Evolutionary conservation across 2,113 vertebrate genomes (phyloP).

Genomic region (Actinemys pallida): DNA sequence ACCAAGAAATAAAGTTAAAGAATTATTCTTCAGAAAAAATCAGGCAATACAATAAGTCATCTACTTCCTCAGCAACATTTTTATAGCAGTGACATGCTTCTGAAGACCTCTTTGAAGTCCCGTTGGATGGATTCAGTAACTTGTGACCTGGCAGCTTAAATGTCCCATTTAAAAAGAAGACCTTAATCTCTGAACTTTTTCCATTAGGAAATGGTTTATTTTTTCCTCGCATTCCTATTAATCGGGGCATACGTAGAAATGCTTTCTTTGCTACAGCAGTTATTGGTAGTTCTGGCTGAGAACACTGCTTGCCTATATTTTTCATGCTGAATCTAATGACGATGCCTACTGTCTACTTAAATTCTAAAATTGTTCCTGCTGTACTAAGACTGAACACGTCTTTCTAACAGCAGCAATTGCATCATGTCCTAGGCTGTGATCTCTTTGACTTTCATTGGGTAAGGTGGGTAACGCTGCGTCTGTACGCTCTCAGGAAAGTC

Average conservation of each 20-base stretch:
- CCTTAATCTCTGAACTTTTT: neutral
- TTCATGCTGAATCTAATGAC: neutral
- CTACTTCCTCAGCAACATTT: neutral
- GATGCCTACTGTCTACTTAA: neutral
- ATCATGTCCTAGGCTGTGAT: neutral
- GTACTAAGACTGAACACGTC: neutral
- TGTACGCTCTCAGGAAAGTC: fast-evolving
- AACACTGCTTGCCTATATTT: neutral
- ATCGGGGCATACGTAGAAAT: neutral
- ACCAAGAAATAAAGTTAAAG: neutral
- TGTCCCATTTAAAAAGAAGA: neutral
- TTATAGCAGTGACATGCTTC: neutral
- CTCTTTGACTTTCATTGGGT: neutral
- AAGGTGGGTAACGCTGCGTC: fast-evolving
- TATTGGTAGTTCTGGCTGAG: neutral
- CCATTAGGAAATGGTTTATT: neutral
- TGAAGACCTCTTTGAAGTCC: constrained; percentile 11
- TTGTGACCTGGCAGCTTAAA: neutral
- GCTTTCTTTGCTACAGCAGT: neutral
- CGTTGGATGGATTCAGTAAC: neutral
- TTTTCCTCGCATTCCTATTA: neutral
- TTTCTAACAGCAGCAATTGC: neutral
- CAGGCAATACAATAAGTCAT: constrained; percentile 37
- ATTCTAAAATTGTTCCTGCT: neutral
- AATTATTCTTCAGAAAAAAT: constrained; percentile 25